Evolutionary conservation across 1,140 invertebrate genomes (phyloP), one percentile per base, ranked within the genome.

Genomic region (Drosophila sulfurigaster): DNA sequence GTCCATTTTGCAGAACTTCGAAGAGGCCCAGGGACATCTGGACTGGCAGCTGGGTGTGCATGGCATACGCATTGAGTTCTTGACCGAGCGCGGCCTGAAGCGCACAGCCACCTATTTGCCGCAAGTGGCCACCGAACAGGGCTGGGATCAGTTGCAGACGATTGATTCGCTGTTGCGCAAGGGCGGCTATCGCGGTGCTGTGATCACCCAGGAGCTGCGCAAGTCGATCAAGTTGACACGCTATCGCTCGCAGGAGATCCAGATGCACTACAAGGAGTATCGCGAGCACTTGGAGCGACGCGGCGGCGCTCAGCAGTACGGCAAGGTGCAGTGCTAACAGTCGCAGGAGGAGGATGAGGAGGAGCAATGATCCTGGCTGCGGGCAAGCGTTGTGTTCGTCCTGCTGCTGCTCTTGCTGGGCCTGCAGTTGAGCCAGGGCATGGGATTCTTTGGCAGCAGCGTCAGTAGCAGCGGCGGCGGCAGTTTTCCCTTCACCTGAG

Each of bases 31-130:
- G 49, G 96, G 99, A 92, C 99, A 98, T 93, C 94, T 98, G 75
- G 99, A 99, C 93, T 99, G 99, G 99, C 96, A 98, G 94, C 95
- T 99, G 62, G 99, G 99, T 13, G 95, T 97, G 43, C 99, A 99
- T 93, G 99, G 99, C 28, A 99, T 99, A 85, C 95, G 99, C 54
- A 99, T 99, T 79, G 98, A 99, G 94, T 99, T 99, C 91, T 93
- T 96, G 66, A 99, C 98, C 93, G 99, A 99, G 89, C 97, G 98
- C 86, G 99, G 99, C 69, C 96, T 96, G 78, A 98, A 98, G 91
- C 95, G 98, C 85, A 99, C 98, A 76, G 99, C 99, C 78, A 99
- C 99, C 81, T 99, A 99, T 94, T 94, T 99, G 91, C 99, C 99
- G 57, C 97, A 99, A 94, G 98, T 99, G 65, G 98, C 99, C 80